Evolutionary conservation across 1,140 invertebrate genomes (phyloP), one percentile per base, ranked within the genome.

Genomic region (Micrasema minimum): DNA sequence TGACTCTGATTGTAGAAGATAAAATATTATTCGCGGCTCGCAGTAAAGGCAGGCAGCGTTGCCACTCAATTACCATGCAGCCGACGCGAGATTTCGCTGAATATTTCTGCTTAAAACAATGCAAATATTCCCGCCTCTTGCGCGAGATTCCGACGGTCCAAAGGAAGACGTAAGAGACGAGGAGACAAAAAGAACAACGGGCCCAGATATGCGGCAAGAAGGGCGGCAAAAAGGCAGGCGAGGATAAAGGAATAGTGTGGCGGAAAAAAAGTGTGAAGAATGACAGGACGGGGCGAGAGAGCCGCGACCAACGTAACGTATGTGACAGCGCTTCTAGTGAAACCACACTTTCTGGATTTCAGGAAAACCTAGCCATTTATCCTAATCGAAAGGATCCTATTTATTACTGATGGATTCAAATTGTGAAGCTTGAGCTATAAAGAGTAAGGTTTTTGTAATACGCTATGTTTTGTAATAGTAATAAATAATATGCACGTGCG

Each of bases 201-300:
- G 11, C 14, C 6, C 38, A 26, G 22, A 46, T 45, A 23, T 35
- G 45, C 64, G 46, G 61, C 23, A 48, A 66, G 48, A 51, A 66
- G 48, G 26, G 59, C 43, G 59, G 22, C 59, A 64, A 64, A 64
- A 64, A 64, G 59, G 59, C 16, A 7, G 38, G 38, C 23, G 51
- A 22, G 45, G 43, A 35, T 31, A 43, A 23, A 41, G 65, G 68
- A 71, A 61, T 55, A 65, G 69, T 67, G 69, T 68, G 69, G 66
- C 61, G 65, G 46, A 74, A 71, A 74, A 74, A 74, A 74, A 74
- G 69, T 71, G 72, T 74, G 72, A 74, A 66, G 68, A 71, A 71
- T 74, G 72, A 74, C 72, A 74, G 66, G 72, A 38, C 69, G 46
- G 68, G 72, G 72, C 72, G 65, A 62, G 68, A 71, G 68, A 55